Evolutionary conservation across 1,140 invertebrate species (phyloP).

Genomic region (Battus philenor): DNA sequence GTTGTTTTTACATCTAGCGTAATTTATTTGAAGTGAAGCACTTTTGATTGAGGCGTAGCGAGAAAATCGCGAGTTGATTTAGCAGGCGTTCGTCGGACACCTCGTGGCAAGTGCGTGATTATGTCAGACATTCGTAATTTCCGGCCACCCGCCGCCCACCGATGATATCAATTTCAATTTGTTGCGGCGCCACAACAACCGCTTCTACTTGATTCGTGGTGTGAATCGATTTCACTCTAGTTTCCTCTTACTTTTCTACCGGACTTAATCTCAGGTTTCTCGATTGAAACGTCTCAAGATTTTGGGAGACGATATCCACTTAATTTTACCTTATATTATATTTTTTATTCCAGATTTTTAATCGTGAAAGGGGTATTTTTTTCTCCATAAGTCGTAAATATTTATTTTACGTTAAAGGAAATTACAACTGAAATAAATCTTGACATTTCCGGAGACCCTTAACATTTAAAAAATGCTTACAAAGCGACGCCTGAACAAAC

Average conservation of each 20-base stretch:
- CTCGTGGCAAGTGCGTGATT: slow-evolving; percentile 56
- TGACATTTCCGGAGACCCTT: not conserved
- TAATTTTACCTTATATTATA: no score
- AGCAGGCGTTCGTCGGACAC: no score
- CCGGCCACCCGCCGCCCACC: slow-evolving; percentile 54
- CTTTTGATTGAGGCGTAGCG: no score
- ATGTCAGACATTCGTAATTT: slow-evolving; percentile 70
- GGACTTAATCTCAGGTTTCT: slow-evolving; percentile 57
- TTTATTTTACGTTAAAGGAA: not conserved
- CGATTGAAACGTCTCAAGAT: slow-evolving; percentile 46
- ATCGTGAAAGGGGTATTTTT: not conserved
- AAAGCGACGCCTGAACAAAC: slow-evolving; percentile 6
- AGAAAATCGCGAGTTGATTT: no score
- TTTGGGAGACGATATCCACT: slow-evolving; percentile 35
- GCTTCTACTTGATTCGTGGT: slow-evolving; percentile 53
- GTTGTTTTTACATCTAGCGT: no score
- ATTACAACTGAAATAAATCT: not conserved
- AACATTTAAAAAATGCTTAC: slow-evolving; percentile 1
- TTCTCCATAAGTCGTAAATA: no score
- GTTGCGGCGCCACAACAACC: slow-evolving; percentile 60
- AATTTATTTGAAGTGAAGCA: no score
- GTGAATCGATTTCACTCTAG: slow-evolving; percentile 65
- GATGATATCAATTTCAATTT: slow-evolving; percentile 75
- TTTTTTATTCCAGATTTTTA: not conserved
- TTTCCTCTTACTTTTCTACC: slow-evolving; percentile 60